Conservation (phyloP, 1,140 invertebrate species). For the Patella vulgata region DNA sequence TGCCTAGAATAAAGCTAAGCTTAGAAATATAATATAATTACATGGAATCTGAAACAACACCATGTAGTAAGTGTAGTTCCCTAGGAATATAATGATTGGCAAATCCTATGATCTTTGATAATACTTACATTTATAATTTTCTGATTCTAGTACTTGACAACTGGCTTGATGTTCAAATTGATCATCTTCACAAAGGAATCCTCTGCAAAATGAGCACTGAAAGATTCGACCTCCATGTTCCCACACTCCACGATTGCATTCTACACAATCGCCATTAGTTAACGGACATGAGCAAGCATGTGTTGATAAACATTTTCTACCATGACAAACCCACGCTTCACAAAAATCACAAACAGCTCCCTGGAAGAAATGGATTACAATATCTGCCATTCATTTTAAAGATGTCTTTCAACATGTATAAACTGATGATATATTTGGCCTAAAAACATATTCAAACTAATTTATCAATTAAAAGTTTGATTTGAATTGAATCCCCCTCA, state of each 20-base stretch:
- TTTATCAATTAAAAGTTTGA: too few relatives aligned
- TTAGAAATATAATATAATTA: too few relatives aligned
- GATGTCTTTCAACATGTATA: too few relatives aligned
- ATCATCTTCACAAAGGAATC: conserved; percentile 95
- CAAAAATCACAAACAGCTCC: conserved; percentile 98
- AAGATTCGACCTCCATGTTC: conserved; percentile 90
- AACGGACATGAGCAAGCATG: conserved; percentile 95
- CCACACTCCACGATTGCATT: conserved; percentile 93
- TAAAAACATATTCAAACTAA: too few relatives aligned
- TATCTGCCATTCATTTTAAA: too few relatives aligned
- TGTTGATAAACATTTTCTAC: conserved; percentile 85
- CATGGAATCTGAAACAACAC: too few relatives aligned
- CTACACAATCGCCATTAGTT: conserved; percentile 86
- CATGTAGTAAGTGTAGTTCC: too few relatives aligned
- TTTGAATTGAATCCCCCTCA: too few relatives aligned
- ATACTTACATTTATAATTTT: conserved; percentile 91
- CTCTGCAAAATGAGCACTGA: conserved; percentile 90
- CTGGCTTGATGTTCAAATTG: conserved; percentile 99
- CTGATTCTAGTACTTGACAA: conserved; percentile 93
- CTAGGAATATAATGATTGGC: too few relatives aligned
- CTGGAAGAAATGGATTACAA: conserved; percentile 71
- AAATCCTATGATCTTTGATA: too few relatives aligned
- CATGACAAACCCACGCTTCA: conserved; percentile 97
- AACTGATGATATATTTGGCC: too few relatives aligned
- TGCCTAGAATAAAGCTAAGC: too few relatives aligned